Evolutionary conservation across 2,113 vertebrate species (phyloP).

Genomic region (Orthonyx spaldingii): DNA sequence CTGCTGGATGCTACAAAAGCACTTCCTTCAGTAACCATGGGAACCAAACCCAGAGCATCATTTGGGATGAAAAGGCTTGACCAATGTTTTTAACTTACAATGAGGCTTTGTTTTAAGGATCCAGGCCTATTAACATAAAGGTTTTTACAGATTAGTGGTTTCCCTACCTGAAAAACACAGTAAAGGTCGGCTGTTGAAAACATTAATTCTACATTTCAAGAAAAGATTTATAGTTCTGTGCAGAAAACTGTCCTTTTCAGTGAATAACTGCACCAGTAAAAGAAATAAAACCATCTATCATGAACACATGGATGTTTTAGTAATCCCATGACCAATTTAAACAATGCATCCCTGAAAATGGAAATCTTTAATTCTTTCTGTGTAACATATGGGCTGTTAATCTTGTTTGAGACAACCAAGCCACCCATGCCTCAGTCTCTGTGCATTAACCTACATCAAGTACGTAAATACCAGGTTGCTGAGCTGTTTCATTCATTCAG

Average conservation of each 20-base stretch:
- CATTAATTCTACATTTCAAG: background rate
- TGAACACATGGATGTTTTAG: background rate
- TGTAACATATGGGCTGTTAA: background rate
- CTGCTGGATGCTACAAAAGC: background rate
- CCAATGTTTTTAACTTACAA: background rate
- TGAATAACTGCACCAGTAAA: background rate
- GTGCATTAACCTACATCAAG: background rate
- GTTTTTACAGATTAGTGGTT: background rate
- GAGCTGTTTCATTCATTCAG: background rate
- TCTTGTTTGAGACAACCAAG: background rate
- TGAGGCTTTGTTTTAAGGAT: background rate
- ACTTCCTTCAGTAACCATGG: background rate
- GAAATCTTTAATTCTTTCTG: background rate
- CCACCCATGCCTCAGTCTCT: background rate
- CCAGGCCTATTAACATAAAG: background rate
- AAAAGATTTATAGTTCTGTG: background rate
- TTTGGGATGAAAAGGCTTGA: background rate
- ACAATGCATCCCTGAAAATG: background rate
- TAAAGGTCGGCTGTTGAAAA: background rate
- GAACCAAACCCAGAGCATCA: background rate
- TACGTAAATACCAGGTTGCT: background rate
- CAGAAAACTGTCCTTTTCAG: background rate
- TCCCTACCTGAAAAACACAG: background rate
- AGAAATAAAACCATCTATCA: conserved; percentile 27
- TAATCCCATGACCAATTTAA: background rate